Evolutionary conservation across 2,113 vertebrate genomes (phyloP).

Genomic region (Anolis sagrei): DNA sequence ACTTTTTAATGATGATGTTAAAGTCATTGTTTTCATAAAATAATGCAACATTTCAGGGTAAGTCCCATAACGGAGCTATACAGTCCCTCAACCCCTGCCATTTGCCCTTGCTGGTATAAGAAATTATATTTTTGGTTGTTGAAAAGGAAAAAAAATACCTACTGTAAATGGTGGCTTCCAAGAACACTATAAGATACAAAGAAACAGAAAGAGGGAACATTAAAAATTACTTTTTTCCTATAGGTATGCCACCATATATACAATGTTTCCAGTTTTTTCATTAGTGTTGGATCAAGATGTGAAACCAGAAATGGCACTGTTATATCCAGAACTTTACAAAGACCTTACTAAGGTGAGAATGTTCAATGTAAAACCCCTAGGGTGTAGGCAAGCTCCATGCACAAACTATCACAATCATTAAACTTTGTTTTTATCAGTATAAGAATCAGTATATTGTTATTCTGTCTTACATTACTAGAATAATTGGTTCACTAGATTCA

Average conservation of each 20-base stretch:
- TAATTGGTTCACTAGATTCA: background rate
- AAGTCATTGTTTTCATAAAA: no score
- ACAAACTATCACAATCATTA: background rate
- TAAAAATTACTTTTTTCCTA: slow-evolving; percentile 6
- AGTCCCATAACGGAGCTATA: no score
- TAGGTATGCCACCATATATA: slow-evolving; percentile 97
- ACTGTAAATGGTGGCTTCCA: no score
- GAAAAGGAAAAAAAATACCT: no score
- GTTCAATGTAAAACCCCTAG: background rate
- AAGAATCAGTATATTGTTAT: background rate
- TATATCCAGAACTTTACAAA: slow-evolving; percentile 98
- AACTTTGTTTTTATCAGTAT: background rate
- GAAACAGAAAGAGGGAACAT: background rate
- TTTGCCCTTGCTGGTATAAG: no score
- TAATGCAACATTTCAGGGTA: no score
- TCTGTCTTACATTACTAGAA: background rate
- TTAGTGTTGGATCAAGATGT: slow-evolving; percentile 97
- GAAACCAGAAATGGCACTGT: slow-evolving; percentile 93
- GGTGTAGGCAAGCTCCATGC: background rate
- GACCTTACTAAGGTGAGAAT: slow-evolving; percentile 94
- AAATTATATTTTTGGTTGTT: no score
- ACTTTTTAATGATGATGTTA: no score
- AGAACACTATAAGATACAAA: no score
- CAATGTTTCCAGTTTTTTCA: slow-evolving; percentile 99
- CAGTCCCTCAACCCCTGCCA: no score